These are phyloP conservation scores for Coregonus ussuriensis DNA, from an alignment of 2,797 vertebrate genomes.

Conservation along the genomic window DNA sequence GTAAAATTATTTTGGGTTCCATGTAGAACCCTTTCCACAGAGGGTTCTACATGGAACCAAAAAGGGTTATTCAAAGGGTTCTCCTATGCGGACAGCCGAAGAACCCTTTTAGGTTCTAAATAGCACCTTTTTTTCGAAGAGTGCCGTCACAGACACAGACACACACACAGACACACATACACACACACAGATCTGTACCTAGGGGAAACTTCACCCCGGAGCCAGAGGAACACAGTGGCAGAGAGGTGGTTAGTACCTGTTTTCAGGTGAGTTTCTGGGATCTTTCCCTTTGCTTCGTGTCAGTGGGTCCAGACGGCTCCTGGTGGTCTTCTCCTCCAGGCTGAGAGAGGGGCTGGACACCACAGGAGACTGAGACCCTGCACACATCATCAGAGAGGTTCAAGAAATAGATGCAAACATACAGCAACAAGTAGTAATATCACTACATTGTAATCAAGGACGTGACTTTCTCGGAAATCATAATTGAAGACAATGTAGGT, in stretches of 20 bases:
- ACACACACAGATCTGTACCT: no score
- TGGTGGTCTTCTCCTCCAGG: constrained; percentile 77
- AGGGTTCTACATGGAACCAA: no score
- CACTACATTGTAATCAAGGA: not conserved
- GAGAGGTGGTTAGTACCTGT: constrained; percentile 72
- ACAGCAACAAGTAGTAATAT: not conserved
- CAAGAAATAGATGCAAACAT: no score
- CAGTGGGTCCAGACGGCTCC: constrained; percentile 74
- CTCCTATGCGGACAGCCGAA: no score
- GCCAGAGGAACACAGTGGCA: not conserved
- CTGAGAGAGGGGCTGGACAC: constrained; percentile 65
- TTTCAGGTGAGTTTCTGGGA: constrained; percentile 74
- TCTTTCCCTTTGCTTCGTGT: constrained; percentile 73
- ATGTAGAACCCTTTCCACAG: no score
- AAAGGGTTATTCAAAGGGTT: no score
- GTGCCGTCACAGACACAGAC: no score
- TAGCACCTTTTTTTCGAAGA: no score
- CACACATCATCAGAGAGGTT: constrained; percentile 23
- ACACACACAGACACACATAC: no score
- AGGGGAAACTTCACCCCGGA: not conserved
- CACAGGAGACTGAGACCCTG: constrained; percentile 71
- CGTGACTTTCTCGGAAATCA: not conserved
- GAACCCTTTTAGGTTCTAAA: no score
- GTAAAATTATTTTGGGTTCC: no score
- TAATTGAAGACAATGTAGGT: not conserved